Base-by-base conservation (phyloP, 1,140 invertebrate genomes). In the Meteorus sp. region DNA sequence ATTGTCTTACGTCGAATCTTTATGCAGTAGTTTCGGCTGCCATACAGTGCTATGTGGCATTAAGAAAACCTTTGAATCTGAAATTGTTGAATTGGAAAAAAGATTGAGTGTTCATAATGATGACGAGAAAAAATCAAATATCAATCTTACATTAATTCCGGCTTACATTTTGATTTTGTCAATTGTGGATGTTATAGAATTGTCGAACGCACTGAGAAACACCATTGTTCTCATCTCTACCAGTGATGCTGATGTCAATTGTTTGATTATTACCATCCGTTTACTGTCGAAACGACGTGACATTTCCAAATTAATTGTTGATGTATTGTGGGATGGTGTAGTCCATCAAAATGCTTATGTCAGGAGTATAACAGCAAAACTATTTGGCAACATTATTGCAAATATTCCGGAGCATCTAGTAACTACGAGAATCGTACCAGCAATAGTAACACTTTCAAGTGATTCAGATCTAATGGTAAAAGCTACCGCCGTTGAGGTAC, bases 251-350 rank as follows among this genome's bases (percentile, higher is more conserved):
- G 80, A 79, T 33, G 72, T 83, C 54, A 75, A 76, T 60, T 81
- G 81, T 67, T 69, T 86, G 41, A 72, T 79, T 56, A 74, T 85
- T 43, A 81, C 85, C 2, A 73, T 88, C 44, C 79, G 82, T 52
- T 85, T 78, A 67, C 73, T 84, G 9, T 78, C 81, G n/a, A 73
- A 74, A 52, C 74, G 75, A 15, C 74, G 75, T 0, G 70, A 77
- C 27, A 71, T 83, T n/a, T 83, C 88, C 47, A 84, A 88, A 51
- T 69, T 83, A 5, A 78, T 88, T 44, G 71, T 91, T 48, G 79
- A 83, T 54, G 84, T 86, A 59, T 75, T 92, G 15, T 89, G 88
- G 85, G 87, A 89, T 73, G 85, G 85, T 48, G 86, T 89, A 11
- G 85, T 88, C 1, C 86, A 89, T 77, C 81, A 84, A 57, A 82